Percentiles rank a stretch among this genome's conserved stretches.
Conservation (phyloP, 2,888 invertebrate genomes). For the Trachelus iudaicus region DNA sequence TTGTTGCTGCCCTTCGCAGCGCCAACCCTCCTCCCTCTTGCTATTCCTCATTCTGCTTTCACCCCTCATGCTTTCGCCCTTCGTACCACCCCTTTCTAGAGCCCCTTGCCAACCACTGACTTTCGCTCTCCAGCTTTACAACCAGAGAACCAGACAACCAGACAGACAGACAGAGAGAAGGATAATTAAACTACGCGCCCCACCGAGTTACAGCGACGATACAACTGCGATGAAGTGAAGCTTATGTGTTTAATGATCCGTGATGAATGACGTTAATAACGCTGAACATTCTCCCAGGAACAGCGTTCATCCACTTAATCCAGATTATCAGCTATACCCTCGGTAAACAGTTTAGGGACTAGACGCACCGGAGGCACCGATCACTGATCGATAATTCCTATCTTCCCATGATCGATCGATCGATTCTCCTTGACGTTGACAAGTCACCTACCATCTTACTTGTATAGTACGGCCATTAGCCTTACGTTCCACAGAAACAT, state of each 20-base stretch:
- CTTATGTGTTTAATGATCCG: constrained; percentile 18
- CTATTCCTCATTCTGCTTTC: constrained; percentile 14
- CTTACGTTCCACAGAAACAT: not conserved
- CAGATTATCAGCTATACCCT: not conserved
- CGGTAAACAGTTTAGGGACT: not conserved
- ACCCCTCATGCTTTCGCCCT: constrained; percentile 9
- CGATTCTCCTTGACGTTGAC: not conserved
- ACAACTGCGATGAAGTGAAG: constrained; percentile 17
- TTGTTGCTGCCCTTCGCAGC: constrained; percentile 59
- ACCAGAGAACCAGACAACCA: constrained; percentile 9
- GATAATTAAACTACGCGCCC: constrained; percentile 21
- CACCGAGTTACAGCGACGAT: constrained; percentile 12
- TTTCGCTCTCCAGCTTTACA: constrained; percentile 11
- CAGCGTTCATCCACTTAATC: not conserved
- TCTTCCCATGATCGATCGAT: not conserved
- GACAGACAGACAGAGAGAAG: constrained; percentile 19
- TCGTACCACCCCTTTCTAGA: constrained; percentile 23
- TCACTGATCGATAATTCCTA: not conserved
- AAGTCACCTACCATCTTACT: not conserved
- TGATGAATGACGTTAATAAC: constrained; percentile 13
- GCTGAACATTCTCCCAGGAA: constrained; percentile 8
- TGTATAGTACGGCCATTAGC: not conserved
- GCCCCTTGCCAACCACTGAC: constrained; percentile 19
- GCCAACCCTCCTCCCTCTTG: constrained; percentile 12
- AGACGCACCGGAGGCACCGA: not conserved